phyloP scores from a whole-genome alignment of 2,797 vertebrate genomes.

The Lithobates sylvaticus region DNA sequence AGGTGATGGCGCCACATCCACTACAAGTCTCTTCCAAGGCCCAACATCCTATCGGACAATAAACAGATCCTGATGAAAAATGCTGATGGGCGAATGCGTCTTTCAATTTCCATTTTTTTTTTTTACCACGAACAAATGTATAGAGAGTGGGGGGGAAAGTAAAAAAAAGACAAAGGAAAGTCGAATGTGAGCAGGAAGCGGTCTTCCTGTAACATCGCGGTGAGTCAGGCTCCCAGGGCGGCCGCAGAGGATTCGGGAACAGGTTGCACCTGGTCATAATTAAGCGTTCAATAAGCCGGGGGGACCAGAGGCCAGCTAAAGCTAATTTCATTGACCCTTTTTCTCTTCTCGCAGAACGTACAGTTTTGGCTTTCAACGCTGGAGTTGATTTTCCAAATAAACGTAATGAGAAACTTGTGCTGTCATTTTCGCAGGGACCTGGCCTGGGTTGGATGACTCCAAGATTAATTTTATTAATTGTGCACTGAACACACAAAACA shows the following conservation, averaged over 20 bases:
- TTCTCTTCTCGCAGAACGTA: conserved; percentile 65
- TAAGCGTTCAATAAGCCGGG: conserved; percentile 73
- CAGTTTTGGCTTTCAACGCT: conserved; percentile 45
- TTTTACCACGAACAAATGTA: conserved; percentile 26
- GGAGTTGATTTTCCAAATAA: conserved; percentile 14
- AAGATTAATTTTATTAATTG: conserved; percentile 39
- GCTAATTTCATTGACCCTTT: conserved; percentile 70
- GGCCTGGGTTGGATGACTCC: background rate
- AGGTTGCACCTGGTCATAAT: conserved; percentile 75
- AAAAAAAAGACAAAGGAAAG: conserved; percentile 63
- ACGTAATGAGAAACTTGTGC: conserved; percentile 48
- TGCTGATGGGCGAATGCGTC: background rate
- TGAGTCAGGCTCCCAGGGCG: conserved; percentile 67
- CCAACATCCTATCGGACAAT: background rate
- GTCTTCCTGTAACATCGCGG: conserved; percentile 62
- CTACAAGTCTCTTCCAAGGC: background rate
- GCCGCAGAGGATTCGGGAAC: conserved; percentile 58
- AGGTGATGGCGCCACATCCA: background rate
- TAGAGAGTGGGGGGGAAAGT: no score
- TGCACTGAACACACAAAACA: background rate
- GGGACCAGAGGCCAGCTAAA: conserved; percentile 73
- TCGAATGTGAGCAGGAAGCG: conserved; percentile 69
- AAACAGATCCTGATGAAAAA: background rate
- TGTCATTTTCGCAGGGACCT: conserved; percentile 3
- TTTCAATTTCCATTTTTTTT: background rate